Base-by-base conservation (phyloP, 2,113 vertebrate genomes). In the Cavia porcellus region DNA sequence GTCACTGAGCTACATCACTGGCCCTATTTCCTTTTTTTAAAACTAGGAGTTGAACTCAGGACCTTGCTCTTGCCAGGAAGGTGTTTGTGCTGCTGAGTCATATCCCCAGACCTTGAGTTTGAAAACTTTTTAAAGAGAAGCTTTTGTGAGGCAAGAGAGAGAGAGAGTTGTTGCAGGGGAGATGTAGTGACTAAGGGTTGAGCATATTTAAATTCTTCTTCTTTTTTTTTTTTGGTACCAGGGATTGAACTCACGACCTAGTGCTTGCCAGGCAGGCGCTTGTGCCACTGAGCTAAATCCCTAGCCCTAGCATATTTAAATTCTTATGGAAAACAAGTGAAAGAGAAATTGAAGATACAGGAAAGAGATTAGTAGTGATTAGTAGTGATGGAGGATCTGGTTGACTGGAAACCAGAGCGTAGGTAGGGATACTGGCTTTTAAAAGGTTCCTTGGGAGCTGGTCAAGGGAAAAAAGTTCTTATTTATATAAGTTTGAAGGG, bases 291-390 rank as follows among this genome's bases (percentile, higher is more conserved):
- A n/a, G n/a, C n/a, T n/a, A n/a, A n/a, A n/a, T n/a, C n/a, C n/a
- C n/a, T n/a, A n/a, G n/a, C n/a, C n/a, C n/a, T n/a, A 92, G 57
- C 28, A 74, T 77, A 15, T 80, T 87, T 35, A 84, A 22, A 86
- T 93, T 88, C 4, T 8, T 91, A 52, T 7, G 32, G 66, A 68
- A 96, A 95, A 66, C 42, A 68, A 75, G 61, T 82, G 52, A 88
- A 42, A 59, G 61, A 82, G 59, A 77, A 47, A 32, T 79, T 92
- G 82, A 72, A 89, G 86, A 81, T 47, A 38, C 3, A 62, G n/a
- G 42, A 70, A 86, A 89, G 68, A 32, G 70, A 17, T 50, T 81
- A 5, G 77, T 88, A 38, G 75, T 88, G 15, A 57, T 61, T n/a
- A n/a, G n/a, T n/a, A n/a, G n/a, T 7, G 50, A 52, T 7, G 50